phyloP scores from a whole-genome alignment of 1,140 invertebrate genomes.

The Sycophila sp. region DNA sequence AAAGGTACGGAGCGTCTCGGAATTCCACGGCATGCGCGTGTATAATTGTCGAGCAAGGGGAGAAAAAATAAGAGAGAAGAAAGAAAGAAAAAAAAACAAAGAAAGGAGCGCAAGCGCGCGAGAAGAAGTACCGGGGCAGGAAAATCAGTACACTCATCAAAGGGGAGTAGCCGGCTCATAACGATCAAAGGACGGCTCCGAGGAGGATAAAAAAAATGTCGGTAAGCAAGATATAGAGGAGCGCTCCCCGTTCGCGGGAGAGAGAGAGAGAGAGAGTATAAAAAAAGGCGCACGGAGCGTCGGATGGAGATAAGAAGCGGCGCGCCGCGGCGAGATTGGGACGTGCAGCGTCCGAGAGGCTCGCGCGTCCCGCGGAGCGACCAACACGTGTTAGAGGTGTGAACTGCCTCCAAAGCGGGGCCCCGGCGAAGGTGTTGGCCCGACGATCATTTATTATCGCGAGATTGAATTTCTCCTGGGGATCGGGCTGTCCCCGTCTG shows the following conservation, averaged over 20 bases:
- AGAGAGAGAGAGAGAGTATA: constrained; percentile 6
- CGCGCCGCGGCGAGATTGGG: not conserved
- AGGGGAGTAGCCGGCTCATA: constrained; percentile 31
- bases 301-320: not conserved
- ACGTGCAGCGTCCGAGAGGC: too few species aligned
- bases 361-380: too few species aligned
- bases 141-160: constrained; percentile 38
- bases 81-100: not conserved
- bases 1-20: not conserved
- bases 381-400: constrained; percentile 53
- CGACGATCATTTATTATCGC: constrained; percentile 68
- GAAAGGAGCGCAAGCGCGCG: not conserved
- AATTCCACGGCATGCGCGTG: constrained; percentile 6
- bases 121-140: constrained; percentile 21
- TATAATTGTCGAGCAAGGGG: constrained; percentile 21
- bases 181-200: constrained; percentile 35
- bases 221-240: too few species aligned
- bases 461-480: constrained; percentile 67
- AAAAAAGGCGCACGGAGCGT: not conserved
- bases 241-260: too few species aligned
- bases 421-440: constrained; percentile 62
- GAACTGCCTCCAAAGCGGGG: constrained; percentile 60
- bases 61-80: not conserved
- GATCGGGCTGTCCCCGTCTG: constrained; percentile 37
- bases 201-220: too few species aligned